Conservation (phyloP, 2,113 vertebrate genomes). For the Phylloscopus trochiloides region DNA sequence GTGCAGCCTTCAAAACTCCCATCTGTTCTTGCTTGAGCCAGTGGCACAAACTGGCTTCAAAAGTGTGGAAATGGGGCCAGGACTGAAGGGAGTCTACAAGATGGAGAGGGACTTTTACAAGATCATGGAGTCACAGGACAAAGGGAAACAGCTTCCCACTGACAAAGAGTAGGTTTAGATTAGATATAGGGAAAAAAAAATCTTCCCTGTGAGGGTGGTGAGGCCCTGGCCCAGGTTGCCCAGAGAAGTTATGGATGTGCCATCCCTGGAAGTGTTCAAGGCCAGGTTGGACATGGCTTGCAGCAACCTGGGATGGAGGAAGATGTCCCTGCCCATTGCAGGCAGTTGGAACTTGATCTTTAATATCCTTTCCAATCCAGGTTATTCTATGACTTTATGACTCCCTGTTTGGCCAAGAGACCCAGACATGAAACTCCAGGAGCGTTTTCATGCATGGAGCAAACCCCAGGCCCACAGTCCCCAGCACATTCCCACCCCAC, state of each 20-base stretch:
- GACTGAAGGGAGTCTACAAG: background rate
- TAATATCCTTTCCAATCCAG: background rate
- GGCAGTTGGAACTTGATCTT: background rate
- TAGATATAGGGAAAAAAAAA: background rate
- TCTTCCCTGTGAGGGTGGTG: background rate
- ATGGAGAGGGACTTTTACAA: background rate
- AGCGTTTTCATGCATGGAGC: accelerated
- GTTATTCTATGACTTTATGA: background rate
- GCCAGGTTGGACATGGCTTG: accelerated
- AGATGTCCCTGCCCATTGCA: background rate
- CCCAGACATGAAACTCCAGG: background rate
- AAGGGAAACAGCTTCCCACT: background rate
- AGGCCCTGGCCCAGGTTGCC: background rate
- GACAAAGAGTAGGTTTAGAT: background rate
- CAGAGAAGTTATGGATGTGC: background rate
- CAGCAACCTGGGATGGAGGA: background rate
- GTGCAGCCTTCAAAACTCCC: background rate
- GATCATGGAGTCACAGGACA: background rate
- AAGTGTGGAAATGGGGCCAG: accelerated
- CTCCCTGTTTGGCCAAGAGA: accelerated
- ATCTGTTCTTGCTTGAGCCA: background rate
- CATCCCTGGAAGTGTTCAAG: background rate
- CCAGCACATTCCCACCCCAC: background rate
- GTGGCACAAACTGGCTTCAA: background rate
- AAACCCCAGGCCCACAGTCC: background rate